A percentile compares a stretch with the other conserved stretches of the same genome.
phyloP scores from a whole-genome alignment of 2,888 invertebrate species.

The Rhimphoctona megacephalus region DNA sequence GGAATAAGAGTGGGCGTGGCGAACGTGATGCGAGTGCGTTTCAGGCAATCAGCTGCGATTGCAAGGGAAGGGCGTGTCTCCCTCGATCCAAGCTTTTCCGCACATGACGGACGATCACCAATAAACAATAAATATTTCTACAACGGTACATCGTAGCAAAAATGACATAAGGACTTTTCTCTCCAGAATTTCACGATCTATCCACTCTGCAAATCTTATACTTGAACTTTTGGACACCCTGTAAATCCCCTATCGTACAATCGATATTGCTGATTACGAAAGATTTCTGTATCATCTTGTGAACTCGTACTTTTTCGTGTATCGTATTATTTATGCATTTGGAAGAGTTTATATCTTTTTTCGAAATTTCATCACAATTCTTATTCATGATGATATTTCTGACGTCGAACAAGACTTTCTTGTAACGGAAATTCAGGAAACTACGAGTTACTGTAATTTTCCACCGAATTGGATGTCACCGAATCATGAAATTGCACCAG shows the following conservation, averaged over 20 bases:
- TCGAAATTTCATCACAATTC: not conserved
- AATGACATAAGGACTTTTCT: not conserved
- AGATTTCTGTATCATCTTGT: not conserved
- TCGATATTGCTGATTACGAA: conserved; percentile 6
- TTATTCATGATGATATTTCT: not conserved
- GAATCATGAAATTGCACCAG: conserved; percentile 16
- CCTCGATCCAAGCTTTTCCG: too few relatives aligned
- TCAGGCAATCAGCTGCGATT: too few relatives aligned
- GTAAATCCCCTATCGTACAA: not conserved
- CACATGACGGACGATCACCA: too few relatives aligned
- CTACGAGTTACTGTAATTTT: conserved; percentile 1
- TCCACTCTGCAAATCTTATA: not conserved
- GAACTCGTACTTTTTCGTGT: not conserved
- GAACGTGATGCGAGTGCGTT: too few relatives aligned
- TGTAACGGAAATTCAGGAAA: not conserved
- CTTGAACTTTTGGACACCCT: not conserved
- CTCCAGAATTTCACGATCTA: not conserved
- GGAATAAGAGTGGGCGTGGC: too few relatives aligned
- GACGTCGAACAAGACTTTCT: not conserved
- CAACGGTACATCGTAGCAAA: too few relatives aligned
- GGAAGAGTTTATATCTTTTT: not conserved
- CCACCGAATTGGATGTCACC: not conserved
- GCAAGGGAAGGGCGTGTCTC: too few relatives aligned
- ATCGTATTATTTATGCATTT: conserved; percentile 1
- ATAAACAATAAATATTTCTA: too few relatives aligned